Evolutionary conservation across 2,113 vertebrate species (phyloP), one percentile per base, ranked within the genome.

Genomic region (human (Homo sapiens)): DNA sequence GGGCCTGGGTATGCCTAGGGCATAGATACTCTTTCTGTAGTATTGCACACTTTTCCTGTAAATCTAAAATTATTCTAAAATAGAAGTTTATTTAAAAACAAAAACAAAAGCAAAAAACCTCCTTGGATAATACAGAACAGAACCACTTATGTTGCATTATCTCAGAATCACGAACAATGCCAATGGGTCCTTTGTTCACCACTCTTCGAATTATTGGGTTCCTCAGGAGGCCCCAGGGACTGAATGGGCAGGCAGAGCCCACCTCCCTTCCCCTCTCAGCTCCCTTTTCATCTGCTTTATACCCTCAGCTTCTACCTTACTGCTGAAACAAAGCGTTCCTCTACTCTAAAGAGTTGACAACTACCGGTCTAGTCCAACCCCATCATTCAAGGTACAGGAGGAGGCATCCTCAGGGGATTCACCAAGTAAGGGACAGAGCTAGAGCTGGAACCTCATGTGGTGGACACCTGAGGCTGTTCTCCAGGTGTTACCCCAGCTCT

Each of bases 21-120:
- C 70, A 22, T 35, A n/a, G 61, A 40, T 64, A 61, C 10, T 40
- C n/a, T 64, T 64, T n/a, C 79, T 90, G 16, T 17, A n/a, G 23
- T n/a, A n/a, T 35, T 79, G 68, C 52, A 40, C 3, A 64, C 3
- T n/a, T 82, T 43, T 94, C 23, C 75, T 92, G 14, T n/a, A 57
- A 76, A 55, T 40, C 30, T 66, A 88, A 96, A 96, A 75, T 61
- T 68, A 80, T 32, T 80, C 84, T 75, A 84, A 93, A 93, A 52
- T 59, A 75, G 93, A 90, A 43, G 5, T 64, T 38, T 82, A 50
- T 78, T 89, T 92, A 45, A 72, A 57, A 89, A 20, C 4, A n/a
- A 68, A 85, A 76, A 38, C 22, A 14, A 32, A 83, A 48, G 5
- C 5, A 66, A 12, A 40, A 92, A 72, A 5, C 13, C 32, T 70